phyloP scores from a whole-genome alignment of 2,113 vertebrate genomes.

The Amphiprion ocellaris region DNA sequence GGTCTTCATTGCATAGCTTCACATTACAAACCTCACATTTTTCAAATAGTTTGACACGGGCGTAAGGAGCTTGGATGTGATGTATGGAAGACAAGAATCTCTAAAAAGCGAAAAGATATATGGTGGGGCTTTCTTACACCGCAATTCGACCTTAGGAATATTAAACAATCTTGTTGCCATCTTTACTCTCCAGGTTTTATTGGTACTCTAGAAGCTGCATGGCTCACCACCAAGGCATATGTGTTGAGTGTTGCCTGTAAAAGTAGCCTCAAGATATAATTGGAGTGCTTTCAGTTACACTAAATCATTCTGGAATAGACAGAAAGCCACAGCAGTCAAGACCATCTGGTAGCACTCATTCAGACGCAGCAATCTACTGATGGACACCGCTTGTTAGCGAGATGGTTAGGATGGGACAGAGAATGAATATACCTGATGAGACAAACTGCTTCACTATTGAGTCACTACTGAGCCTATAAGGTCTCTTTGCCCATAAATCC shows the following conservation, averaged over 20 bases:
- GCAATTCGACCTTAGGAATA: neutral
- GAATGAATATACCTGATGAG: neutral
- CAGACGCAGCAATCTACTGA: neutral
- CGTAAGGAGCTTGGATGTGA: neutral
- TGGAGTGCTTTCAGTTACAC: constrained; percentile 20
- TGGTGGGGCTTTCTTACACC: neutral
- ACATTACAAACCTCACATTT: no score
- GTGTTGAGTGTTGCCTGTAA: constrained; percentile 18
- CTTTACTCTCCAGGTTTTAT: constrained; percentile 22
- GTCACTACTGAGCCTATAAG: neutral
- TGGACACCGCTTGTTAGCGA: neutral
- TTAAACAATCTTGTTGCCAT: constrained; percentile 7
- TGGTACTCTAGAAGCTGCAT: constrained; percentile 7
- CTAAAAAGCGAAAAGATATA: neutral
- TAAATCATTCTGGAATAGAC: constrained; percentile 27
- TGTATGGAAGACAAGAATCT: neutral
- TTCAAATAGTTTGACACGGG: neutral
- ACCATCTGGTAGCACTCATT: constrained; percentile 41
- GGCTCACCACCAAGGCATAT: constrained; percentile 20
- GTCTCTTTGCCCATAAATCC: neutral
- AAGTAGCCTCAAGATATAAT: constrained; percentile 32
- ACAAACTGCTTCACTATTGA: neutral
- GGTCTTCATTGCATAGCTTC: no score
- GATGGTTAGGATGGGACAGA: constrained; percentile 2
- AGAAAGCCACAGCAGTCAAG: neutral